A percentile compares a stretch with the other conserved stretches of the same genome.
Conservation (phyloP, 2,797 vertebrate species). For the Macropodus opercularis region DNA sequence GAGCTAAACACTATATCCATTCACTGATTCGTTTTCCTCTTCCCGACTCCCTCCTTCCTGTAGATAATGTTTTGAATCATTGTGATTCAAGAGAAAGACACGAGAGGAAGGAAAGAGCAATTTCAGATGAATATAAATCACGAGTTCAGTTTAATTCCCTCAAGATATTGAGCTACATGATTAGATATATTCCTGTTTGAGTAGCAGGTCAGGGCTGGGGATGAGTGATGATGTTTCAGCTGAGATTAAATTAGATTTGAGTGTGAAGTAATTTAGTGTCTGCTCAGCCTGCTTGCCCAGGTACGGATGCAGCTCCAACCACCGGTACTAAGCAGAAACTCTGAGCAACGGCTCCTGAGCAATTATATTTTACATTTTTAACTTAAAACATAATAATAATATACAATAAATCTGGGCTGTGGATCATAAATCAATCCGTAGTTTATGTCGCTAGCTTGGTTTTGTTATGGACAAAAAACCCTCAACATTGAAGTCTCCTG, state of each 20-base stretch:
- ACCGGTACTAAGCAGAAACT: too few relatives aligned
- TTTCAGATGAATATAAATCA: slow-evolving; percentile 21
- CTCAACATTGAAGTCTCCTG: slow-evolving; percentile 9
- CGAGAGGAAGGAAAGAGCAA: neutral
- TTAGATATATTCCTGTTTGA: slow-evolving; percentile 7
- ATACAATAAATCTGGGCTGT: too few relatives aligned
- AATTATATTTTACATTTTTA: neutral
- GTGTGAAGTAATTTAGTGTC: slow-evolving; percentile 18
- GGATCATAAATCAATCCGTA: too few relatives aligned
- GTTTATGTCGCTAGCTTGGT: neutral
- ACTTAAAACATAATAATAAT: too few relatives aligned
- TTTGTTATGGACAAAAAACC: slow-evolving; percentile 1
- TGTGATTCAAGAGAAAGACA: slow-evolving; percentile 8
- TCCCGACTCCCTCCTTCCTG: neutral
- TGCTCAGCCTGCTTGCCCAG: slow-evolving; percentile 6
- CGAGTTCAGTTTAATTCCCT: slow-evolving; percentile 16
- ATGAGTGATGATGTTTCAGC: slow-evolving; percentile 9
- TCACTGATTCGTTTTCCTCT: slow-evolving; percentile 7
- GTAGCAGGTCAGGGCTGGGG: neutral
- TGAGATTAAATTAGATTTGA: slow-evolving; percentile 40
- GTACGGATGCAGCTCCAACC: slow-evolving; percentile 10
- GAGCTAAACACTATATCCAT: slow-evolving; percentile 18
- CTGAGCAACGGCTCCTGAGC: neutral
- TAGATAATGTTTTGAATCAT: neutral
- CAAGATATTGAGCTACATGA: neutral